Base-by-base conservation (phyloP, 2,797 vertebrate species). In the Takifugu ocellatus region DNA sequence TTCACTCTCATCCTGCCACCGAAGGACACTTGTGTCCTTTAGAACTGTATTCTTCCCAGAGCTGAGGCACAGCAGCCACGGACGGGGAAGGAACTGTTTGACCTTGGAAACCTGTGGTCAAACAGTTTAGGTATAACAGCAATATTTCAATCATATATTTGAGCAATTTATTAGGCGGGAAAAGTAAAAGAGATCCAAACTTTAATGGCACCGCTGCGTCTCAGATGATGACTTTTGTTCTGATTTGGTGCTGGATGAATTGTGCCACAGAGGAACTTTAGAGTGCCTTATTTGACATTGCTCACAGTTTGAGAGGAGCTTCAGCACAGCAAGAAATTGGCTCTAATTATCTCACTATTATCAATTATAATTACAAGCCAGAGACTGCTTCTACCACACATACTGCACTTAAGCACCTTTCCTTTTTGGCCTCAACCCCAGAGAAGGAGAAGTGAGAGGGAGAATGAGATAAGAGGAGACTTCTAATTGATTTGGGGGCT, bases 401-500 rank as follows among this genome's bases (percentile, higher is more conserved):
- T 66, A 72, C 77, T 59, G 29, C 66, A 59, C 55, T 75, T 61
- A 63, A 73, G 53, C 62, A 72, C 54, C 55, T 75, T 72, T 80
- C 72, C 76, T 77, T 77, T 81, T 25, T 56, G 56, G 54, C 63
- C 61, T 69, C 59, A 63, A 59, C 68, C 52, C 68, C 68, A 68
- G 44, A 54, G 44, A 74, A 61, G 33, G 64, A 72, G 56, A 45
- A 74, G 69, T 42, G 66, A 70, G 70, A 65, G 55, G 59, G 48
- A 67, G 62, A 62, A 46, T 54, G 55, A 47, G 66, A 71, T 61
- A 72, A 70, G 51, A 47, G 66, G 69, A 61, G 72, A 70, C 62
- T 68, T 79, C 79, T 90, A 86, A 90, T 89, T 90, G 88, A 91
- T 89, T 90, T 66, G 75, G 83, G 75, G 77, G 63, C 78, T 74